phyloP scores from a whole-genome alignment of 2,113 vertebrate genomes.

The Amblyopsis rosae region DNA sequence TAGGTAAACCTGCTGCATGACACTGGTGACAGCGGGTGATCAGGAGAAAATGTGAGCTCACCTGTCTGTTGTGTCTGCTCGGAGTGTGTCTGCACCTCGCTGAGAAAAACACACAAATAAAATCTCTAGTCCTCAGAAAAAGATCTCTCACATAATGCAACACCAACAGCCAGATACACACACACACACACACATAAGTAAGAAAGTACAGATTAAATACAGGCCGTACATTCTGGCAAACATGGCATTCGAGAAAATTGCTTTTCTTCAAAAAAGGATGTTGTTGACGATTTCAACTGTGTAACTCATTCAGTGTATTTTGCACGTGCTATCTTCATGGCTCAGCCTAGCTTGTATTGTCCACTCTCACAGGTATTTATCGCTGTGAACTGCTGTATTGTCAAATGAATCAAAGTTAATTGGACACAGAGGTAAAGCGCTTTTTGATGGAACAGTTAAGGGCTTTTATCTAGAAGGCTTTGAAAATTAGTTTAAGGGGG shows the following conservation, averaged over 20 bases:
- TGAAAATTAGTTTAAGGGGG: not conserved
- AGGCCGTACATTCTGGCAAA: too few species aligned
- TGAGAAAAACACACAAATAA: constrained; percentile 23
- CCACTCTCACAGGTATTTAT: too few species aligned
- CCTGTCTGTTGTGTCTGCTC: constrained; percentile 71
- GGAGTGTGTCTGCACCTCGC: constrained; percentile 68
- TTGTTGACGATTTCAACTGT: too few species aligned
- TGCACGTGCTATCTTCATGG: too few species aligned
- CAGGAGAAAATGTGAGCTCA: constrained; percentile 28
- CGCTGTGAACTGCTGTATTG: too few species aligned
- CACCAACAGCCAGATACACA: not conserved
- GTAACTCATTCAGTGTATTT: too few species aligned
- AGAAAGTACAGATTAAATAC: not conserved
- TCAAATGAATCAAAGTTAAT: too few species aligned
- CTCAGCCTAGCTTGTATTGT: too few species aligned
- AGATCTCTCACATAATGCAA: not conserved
- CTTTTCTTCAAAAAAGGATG: too few species aligned
- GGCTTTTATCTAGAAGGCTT: not conserved
- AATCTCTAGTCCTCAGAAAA: not conserved
- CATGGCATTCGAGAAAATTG: too few species aligned
- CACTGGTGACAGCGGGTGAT: too few species aligned
- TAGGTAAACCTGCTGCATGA: constrained; percentile 11
- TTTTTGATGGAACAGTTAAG: not conserved
- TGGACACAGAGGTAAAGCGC: not conserved
- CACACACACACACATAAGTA: not conserved